Percentiles rank a stretch among this genome's conserved stretches.
phyloP scores from a whole-genome alignment of 2,888 invertebrate species.

The Hecatera dysodea region DNA sequence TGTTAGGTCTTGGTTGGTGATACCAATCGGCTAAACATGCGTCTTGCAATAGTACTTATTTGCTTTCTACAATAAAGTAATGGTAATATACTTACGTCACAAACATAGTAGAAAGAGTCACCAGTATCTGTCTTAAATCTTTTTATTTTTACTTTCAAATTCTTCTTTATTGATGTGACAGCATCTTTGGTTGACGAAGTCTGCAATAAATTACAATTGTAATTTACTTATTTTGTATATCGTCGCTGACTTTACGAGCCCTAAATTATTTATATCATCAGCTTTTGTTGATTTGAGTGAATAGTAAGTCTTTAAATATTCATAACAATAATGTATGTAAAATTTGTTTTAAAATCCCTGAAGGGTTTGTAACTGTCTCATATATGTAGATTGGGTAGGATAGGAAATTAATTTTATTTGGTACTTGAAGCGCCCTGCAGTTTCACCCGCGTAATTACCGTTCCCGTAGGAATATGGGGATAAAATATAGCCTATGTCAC shows the following conservation, averaged over 20 bases:
- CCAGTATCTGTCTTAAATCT: slow-evolving; percentile 40
- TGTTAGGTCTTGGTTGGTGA: background rate
- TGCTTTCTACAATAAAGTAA: background rate
- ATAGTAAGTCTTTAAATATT: background rate
- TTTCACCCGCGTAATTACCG: too few species aligned
- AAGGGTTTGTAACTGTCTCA: background rate
- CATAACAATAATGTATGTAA: background rate
- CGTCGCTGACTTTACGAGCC: background rate
- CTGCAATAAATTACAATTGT: slow-evolving; percentile 57
- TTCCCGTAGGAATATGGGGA: too few species aligned
- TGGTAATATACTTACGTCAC: slow-evolving; percentile 66
- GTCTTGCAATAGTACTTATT: too few species aligned
- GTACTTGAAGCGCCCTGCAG: too few species aligned
- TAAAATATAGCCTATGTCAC: too few species aligned
- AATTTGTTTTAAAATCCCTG: background rate
- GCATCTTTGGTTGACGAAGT: slow-evolving; percentile 53
- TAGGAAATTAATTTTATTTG: background rate
- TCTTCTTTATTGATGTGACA: slow-evolving; percentile 17
- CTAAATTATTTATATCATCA: background rate
- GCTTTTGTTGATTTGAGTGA: background rate
- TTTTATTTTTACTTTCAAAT: slow-evolving; percentile 37
- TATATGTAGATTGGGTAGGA: background rate
- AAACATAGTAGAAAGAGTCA: slow-evolving; percentile 54
- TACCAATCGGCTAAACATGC: too few species aligned
- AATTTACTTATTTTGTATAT: background rate